These are phyloP conservation scores for Spialia ferax DNA, from an alignment of 2,888 invertebrate genomes.

Conservation along the genomic window DNA sequence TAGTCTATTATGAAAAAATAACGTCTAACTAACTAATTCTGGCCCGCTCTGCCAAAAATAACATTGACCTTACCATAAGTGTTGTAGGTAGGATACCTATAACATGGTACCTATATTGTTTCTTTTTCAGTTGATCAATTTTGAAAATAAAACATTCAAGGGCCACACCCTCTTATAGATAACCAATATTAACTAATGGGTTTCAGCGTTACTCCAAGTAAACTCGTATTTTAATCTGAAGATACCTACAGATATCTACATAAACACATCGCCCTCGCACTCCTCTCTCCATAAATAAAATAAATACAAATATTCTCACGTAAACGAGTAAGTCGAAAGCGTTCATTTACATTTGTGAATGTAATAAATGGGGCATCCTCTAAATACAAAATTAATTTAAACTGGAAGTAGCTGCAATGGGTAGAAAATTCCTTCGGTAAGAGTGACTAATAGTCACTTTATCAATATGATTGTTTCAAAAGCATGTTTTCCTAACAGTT, in stretches of 20 bases:
- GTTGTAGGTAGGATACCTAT: too few relatives aligned
- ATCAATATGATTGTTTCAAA: conserved; percentile 1
- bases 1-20: too few relatives aligned
- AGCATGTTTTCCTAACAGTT: conserved; percentile 2
- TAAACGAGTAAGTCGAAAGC: conserved; percentile 82
- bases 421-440: conserved; percentile 14
- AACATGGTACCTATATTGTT: too few relatives aligned
- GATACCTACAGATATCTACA: conserved; percentile 76
- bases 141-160: conserved; percentile 7
- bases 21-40: too few relatives aligned
- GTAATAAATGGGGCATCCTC: conserved; percentile 83
- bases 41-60: too few relatives aligned
- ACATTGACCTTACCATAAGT: too few relatives aligned
- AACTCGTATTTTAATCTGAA: conserved; percentile 81
- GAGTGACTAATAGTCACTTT: not conserved
- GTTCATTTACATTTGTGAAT: conserved; percentile 83
- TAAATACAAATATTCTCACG: conserved; percentile 87
- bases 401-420: conserved; percentile 45
- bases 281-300: conserved; percentile 83
- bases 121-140: too few relatives aligned
- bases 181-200: conserved; percentile 62
- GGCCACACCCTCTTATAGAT: conserved; percentile 10
- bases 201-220: conserved; percentile 74
- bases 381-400: conserved; percentile 75
- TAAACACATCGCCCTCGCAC: conserved; percentile 82